Conservation (phyloP, 2,888 invertebrate species). For the Linnaemya vulpina region DNA sequence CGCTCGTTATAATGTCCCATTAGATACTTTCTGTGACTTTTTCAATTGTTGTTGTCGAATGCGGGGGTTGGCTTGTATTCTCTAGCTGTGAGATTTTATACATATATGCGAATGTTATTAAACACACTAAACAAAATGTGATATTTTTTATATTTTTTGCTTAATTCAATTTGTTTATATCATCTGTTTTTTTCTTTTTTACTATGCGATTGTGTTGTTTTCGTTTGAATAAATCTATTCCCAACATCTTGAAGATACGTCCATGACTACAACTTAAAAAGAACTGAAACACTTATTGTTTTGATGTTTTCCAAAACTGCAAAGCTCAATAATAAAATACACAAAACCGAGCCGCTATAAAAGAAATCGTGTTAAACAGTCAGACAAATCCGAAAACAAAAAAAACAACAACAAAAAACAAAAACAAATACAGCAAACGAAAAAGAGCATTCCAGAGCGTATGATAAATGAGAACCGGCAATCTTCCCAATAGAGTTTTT, state of each 20-base stretch:
- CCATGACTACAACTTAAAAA: constrained; percentile 72
- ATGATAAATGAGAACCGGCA: constrained; percentile 47
- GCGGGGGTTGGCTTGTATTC: constrained; percentile 55
- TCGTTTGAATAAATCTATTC: constrained; percentile 4
- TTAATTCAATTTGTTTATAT: constrained; percentile 45
- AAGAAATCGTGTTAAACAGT: constrained; percentile 42
- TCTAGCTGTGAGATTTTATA: constrained; percentile 37
- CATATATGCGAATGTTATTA: constrained; percentile 40
- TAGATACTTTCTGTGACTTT: constrained; percentile 21
- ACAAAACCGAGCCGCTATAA: constrained; percentile 45
- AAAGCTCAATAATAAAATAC: constrained; percentile 52
- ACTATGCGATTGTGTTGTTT: constrained; percentile 19
- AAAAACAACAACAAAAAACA: no score
- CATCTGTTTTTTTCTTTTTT: constrained; percentile 26
- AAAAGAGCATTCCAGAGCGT: constrained; percentile 56
- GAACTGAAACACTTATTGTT: constrained; percentile 70
- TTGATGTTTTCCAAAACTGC: constrained; percentile 63
- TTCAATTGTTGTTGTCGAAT: constrained; percentile 38
- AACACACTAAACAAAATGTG: constrained; percentile 43
- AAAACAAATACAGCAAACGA: constrained; percentile 25
- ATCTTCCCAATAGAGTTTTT: constrained; percentile 16
- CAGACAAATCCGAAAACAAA: constrained; percentile 44
- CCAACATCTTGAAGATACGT: constrained; percentile 63
- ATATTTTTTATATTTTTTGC: constrained; percentile 13
- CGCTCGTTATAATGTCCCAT: constrained; percentile 29